Conservation (phyloP, 2,888 invertebrate genomes). For the Aleiodes alternator region DNA sequence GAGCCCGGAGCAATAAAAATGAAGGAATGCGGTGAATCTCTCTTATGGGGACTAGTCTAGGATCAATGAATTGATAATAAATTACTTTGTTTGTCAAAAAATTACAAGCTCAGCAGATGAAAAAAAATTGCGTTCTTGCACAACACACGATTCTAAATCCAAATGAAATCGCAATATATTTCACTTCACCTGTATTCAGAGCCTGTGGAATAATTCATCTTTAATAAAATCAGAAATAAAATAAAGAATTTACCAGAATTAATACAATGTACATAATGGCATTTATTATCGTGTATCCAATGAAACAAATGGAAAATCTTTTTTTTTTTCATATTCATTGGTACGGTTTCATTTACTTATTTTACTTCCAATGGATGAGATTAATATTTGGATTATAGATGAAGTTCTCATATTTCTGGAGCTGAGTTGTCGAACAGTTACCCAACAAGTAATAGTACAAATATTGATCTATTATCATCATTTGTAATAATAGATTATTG, state of each 20-base stretch:
- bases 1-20: too few relatives aligned
- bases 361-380: too few relatives aligned
- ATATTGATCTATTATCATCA: too few relatives aligned
- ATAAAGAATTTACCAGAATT: not conserved
- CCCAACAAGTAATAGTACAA: too few relatives aligned
- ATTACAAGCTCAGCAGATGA: not conserved
- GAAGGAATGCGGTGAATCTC: too few relatives aligned
- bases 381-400: too few relatives aligned
- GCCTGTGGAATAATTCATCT: not conserved
- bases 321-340: too few relatives aligned
- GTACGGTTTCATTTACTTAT: too few relatives aligned
- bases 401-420: too few relatives aligned
- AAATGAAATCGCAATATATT: not conserved
- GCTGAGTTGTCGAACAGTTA: too few relatives aligned
- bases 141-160: not conserved
- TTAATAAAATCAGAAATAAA: not conserved
- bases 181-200: not conserved
- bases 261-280: not conserved
- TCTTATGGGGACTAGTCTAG: too few relatives aligned
- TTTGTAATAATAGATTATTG: not conserved
- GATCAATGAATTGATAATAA: not conserved
- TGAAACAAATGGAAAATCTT: not conserved
- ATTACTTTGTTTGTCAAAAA: not conserved
- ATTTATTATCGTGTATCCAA: constrained; percentile 1
- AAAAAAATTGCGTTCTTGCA: not conserved